Base-by-base conservation (phyloP, 2,888 invertebrate genomes). In the Monopis laevigella region DNA sequence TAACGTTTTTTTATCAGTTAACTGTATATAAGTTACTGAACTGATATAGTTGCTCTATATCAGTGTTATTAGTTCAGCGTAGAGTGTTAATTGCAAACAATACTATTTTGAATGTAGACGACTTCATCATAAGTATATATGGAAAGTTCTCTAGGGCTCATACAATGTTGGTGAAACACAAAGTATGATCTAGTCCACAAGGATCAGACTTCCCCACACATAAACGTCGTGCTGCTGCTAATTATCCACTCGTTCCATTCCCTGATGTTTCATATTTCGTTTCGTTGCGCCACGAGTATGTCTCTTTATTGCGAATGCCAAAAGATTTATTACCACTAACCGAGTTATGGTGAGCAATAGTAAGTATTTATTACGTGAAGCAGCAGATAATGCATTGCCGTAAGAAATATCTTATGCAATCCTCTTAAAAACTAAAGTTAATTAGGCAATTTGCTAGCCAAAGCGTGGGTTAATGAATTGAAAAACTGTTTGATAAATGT, bases 161-260 rank as follows among this genome's bases (percentile, higher is more conserved):
- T n/a, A n/a, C n/a, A n/a, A n/a, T n/a, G n/a, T n/a, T n/a, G n/a
- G n/a, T n/a, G n/a, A n/a, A n/a, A n/a, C n/a, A n/a, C n/a, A n/a
- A n/a, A n/a, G n/a, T n/a, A n/a, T n/a, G n/a, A n/a, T n/a, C n/a
- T n/a, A n/a, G n/a, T n/a, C n/a, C n/a, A n/a, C n/a, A n/a, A n/a
- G n/a, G n/a, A n/a, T n/a, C n/a, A n/a, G n/a, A n/a, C n/a, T n/a
- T n/a, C n/a, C n/a, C n/a, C n/a, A n/a, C n/a, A n/a, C n/a, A n/a
- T n/a, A 63, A 70, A 71, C 62, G 62, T 75, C 74, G 74, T 75
- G 73, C 66, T 66, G 66, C 66, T 64, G 62, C 65, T 74, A 74
- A 75, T 75, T 74, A 70, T 69, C 63, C 49, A 55, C n/a, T n/a
- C 58, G 59, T 75, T 69, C 68, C 70, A 68, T 65, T 65, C 54